phyloP scores from a whole-genome alignment of 2,113 vertebrate species.

The Rhea americana region DNA sequence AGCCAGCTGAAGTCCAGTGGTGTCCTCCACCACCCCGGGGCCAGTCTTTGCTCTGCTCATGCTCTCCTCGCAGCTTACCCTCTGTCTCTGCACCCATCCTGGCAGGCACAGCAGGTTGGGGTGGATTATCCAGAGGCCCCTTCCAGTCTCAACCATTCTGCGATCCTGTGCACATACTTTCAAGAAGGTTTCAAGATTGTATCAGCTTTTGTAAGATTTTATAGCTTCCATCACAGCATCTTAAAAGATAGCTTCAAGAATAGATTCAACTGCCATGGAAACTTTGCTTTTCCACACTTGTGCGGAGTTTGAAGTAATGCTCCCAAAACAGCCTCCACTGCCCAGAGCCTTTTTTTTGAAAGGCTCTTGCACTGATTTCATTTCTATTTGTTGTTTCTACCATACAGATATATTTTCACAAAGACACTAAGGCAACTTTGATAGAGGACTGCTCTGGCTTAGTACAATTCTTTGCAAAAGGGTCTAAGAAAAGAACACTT shows the following conservation, averaged over 20 bases:
- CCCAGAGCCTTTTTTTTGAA: neutral
- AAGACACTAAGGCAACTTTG: neutral
- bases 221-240: neutral
- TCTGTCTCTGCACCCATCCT: neutral
- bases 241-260: neutral
- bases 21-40: neutral
- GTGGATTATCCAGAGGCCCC: neutral
- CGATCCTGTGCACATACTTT: neutral
- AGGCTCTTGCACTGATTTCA: neutral
- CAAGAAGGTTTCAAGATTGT: neutral
- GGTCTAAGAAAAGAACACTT: neutral
- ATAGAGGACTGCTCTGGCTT: neutral
- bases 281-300: fast-evolving
- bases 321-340: neutral
- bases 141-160: neutral
- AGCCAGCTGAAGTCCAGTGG: neutral
- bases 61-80: neutral
- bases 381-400: neutral
- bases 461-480: neutral
- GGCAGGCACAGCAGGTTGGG: fast-evolving
- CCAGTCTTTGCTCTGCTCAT: neutral
- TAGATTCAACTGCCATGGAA: neutral
- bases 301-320: neutral
- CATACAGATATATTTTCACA: neutral
- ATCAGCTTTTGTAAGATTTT: neutral